phyloP scores from a whole-genome alignment of 2,113 vertebrate genomes.

The Noturus placidus region DNA sequence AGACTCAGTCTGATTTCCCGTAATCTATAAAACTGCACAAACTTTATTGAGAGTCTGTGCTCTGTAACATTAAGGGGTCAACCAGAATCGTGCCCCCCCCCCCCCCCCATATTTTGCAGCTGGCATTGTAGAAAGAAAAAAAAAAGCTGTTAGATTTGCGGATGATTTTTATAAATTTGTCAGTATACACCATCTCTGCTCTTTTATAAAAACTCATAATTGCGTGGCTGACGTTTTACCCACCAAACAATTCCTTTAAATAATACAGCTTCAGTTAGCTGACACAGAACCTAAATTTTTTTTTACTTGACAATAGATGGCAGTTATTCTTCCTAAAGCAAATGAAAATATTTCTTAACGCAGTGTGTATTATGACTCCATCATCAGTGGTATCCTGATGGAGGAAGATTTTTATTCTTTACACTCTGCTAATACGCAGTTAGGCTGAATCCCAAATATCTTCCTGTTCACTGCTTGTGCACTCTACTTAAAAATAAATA shows the following conservation, averaged over 20 bases:
- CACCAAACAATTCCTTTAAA: not conserved
- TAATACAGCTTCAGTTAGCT: not conserved
- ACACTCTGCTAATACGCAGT: not conserved
- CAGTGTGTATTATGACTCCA: not conserved
- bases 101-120: no score
- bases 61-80: not conserved
- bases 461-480: not conserved
- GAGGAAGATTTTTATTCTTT: no score
- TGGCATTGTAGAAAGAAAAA: no score
- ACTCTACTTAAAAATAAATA: no score
- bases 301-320: not conserved
- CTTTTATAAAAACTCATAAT: no score
- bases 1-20: not conserved
- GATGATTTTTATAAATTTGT: no score
- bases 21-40: not conserved
- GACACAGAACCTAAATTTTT: not conserved
- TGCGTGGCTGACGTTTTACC: no score
- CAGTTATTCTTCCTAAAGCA: not conserved
- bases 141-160: no score
- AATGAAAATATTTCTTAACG: no score
- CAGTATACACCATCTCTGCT: no score
- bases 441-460: not conserved
- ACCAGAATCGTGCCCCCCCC: not conserved
- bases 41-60: not conserved
- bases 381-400: not conserved